phyloP scores from a whole-genome alignment of 2,888 invertebrate genomes.

The Pyralis farinalis region DNA sequence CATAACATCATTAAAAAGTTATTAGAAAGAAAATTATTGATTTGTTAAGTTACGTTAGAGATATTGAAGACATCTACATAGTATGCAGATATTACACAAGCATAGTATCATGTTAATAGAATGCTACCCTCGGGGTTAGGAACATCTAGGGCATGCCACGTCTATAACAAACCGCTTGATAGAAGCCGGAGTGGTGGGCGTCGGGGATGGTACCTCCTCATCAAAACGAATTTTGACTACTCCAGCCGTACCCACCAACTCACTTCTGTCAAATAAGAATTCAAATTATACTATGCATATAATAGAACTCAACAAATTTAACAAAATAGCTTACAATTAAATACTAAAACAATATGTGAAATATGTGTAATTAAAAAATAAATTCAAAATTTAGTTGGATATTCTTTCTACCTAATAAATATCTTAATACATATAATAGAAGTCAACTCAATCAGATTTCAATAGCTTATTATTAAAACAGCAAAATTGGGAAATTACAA shows the following conservation, averaged over 20 bases:
- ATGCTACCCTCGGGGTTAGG: conserved; percentile 66
- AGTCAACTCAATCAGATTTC: too few species aligned
- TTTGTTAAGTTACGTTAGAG: background rate
- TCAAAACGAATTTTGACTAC: conserved; percentile 81
- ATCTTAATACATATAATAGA: too few species aligned
- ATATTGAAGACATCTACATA: too few species aligned
- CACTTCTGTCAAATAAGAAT: conserved; percentile 76
- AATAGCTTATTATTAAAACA: too few species aligned
- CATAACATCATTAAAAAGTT: background rate
- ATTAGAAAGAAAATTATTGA: background rate
- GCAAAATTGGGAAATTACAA: too few species aligned
- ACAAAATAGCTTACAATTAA: too few species aligned
- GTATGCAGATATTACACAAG: background rate
- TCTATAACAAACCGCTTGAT: conserved; percentile 75
- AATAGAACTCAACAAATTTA: too few species aligned
- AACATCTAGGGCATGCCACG: conserved; percentile 61
- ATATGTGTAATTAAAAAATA: too few species aligned
- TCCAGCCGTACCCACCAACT: conserved; percentile 82
- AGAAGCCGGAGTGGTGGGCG: conserved; percentile 76
- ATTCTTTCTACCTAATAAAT: too few species aligned
- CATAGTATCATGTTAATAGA: conserved; percentile 5
- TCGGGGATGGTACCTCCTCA: conserved; percentile 73
- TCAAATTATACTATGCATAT: conserved; percentile 13
- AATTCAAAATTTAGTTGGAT: too few species aligned
- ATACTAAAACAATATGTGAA: too few species aligned